Percentiles rank a stretch among this genome's conserved stretches.
These are phyloP conservation scores for Phalanger gymnotis DNA, from an alignment of 2,797 vertebrate genomes.

Conservation along the genomic window DNA sequence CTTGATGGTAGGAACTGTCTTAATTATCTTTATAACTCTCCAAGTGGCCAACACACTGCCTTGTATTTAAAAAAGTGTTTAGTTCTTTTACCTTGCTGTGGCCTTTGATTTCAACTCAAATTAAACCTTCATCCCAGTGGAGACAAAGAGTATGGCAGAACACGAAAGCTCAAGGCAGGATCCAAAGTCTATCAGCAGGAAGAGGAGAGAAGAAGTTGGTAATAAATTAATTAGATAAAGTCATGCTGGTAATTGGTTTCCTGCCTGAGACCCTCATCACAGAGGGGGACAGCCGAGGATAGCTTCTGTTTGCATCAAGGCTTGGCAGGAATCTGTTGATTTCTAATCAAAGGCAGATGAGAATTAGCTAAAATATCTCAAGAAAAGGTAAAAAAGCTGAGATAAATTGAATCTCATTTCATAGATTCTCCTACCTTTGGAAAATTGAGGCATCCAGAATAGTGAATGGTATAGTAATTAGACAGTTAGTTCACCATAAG, in stretches of 20 bases:
- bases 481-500: not conserved
- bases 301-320: not conserved
- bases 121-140: not conserved
- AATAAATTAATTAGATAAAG: constrained; percentile 3
- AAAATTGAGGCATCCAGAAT: not conserved
- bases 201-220: not conserved
- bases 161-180: not conserved
- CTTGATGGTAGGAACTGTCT: not conserved
- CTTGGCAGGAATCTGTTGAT: not conserved
- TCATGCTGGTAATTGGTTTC: not conserved
- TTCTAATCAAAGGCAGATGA: not conserved
- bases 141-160: not conserved
- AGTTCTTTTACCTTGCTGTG: not conserved
- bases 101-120: not conserved
- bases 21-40: not conserved
- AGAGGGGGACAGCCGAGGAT: not conserved
- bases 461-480: not conserved
- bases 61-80: not conserved
- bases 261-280: not conserved
- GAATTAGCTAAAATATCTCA: not conserved
- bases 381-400: not conserved
- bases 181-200: not conserved
- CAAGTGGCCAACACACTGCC: not conserved
- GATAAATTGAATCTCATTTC: not conserved
- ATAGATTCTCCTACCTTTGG: not conserved